A percentile compares a stretch with the other conserved stretches of the same genome.
phyloP scores from a whole-genome alignment of 2,113 vertebrate genomes.

The Dicrurus megarhynchus region DNA sequence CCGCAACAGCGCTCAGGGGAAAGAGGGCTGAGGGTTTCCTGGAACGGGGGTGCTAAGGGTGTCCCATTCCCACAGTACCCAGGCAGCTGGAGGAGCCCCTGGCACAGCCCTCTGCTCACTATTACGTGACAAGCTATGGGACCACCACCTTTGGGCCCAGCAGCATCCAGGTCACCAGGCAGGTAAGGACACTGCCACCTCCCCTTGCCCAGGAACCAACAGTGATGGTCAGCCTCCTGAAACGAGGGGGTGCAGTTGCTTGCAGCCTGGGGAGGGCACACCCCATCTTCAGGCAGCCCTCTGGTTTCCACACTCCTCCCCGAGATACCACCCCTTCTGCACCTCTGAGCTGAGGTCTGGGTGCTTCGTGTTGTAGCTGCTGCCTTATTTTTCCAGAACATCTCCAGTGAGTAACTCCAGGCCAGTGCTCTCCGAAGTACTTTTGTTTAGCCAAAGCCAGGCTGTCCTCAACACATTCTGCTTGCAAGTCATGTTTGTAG shows the following conservation, averaged over 20 bases:
- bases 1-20: accelerated
- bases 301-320: not conserved
- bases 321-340: not conserved
- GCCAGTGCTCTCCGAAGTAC: accelerated
- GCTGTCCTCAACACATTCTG: not conserved
- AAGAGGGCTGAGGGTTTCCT: not conserved
- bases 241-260: not conserved
- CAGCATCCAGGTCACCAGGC: not conserved
- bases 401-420: not conserved
- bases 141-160: slow-evolving; percentile 24
- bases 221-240: not conserved
- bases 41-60: not conserved
- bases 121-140: not conserved
- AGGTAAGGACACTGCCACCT: not conserved
- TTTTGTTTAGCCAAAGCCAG: not conserved
- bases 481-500: not conserved
- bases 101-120: not conserved
- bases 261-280: not conserved
- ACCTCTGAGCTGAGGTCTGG: not conserved
- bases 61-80: not conserved
- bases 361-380: not conserved
- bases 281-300: not conserved
- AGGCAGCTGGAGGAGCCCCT: not conserved
- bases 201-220: not conserved
- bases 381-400: slow-evolving; percentile 10